Evolutionary conservation across 2,797 vertebrate genomes (phyloP), one percentile per base, ranked within the genome.

Genomic region (Limnodromus scolopaceus): DNA sequence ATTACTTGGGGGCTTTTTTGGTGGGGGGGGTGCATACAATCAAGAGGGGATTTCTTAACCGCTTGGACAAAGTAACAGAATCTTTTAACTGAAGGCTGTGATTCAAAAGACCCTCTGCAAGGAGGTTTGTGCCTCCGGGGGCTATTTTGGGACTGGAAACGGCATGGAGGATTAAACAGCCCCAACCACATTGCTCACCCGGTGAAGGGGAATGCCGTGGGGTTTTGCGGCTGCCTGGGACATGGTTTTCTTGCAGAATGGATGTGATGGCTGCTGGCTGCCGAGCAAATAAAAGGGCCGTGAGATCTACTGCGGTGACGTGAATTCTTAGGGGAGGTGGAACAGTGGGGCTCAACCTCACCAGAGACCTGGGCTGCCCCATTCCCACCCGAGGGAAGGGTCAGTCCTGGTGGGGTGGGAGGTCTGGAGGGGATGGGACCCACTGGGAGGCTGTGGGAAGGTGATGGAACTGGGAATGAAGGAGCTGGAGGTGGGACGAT

Each of bases 111-210:
- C 36, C 43, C 30, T 72, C 77, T 10, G 7, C 63, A 43, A 69
- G 54, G 66, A 53, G 30, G 32, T 71, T 41, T 38, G 36, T 82
- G 36, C 46, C 48, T 82, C 13, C 43, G 63, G 74, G 61, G 13
- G 9, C 77, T 76, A 30, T 87, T 87, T 76, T 65, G 64, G 58
- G 36, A 39, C 66, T 89, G 81, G 61, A 72, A 61, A 58, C 1
- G 2, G 17, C 72, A 10, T 0, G 5, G 63, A 65, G 78, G 55
- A 49, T 55, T 6, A 7, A 34, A 57, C 38, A 43, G 69, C 46
- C 58, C 30, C 38, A 28, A 2, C 18, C 43, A 17, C 55, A 12
- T 39, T 0, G 0, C n/a, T 51, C 5, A 6, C n/a, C 11, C 46
- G 20, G 17, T 12, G 19, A 49, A 53, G 20, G 25, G 43, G 43